Conservation (phyloP, 2,888 invertebrate genomes). For the Drosophila kanekoi region DNA sequence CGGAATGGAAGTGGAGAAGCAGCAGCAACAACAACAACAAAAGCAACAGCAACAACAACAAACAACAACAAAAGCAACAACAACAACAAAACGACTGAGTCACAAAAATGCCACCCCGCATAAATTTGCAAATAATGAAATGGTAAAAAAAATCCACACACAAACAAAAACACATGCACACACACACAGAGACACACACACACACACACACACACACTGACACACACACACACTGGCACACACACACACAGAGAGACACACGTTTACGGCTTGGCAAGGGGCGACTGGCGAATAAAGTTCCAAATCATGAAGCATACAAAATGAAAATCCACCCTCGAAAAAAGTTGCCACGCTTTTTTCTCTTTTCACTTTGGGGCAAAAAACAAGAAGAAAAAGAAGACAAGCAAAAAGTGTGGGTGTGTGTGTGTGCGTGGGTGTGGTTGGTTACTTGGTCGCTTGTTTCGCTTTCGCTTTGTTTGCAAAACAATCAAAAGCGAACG, state of each 20-base stretch:
- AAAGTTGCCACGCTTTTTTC: conserved; percentile 71
- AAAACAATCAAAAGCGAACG: conserved; percentile 75
- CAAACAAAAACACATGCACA: conserved; percentile 31
- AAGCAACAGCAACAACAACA: conserved; percentile 17
- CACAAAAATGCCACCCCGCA: conserved; percentile 74
- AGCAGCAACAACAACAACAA: conserved; percentile 26
- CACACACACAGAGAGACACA: conserved; percentile 1
- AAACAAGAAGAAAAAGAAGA: conserved; percentile 54
- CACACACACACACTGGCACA: conserved; percentile 2
- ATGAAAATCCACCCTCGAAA: conserved; percentile 80
- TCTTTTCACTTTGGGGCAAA: conserved; percentile 59
- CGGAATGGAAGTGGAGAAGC: conserved; percentile 38
- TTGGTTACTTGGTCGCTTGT: conserved; percentile 39
- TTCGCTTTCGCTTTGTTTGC: conserved; percentile 77
- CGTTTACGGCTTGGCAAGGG: conserved; percentile 29
- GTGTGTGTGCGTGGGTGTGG: conserved; percentile 35
- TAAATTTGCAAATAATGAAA: conserved; percentile 81
- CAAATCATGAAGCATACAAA: conserved; percentile 81
- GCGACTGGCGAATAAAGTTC: conserved; percentile 73
- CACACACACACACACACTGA: conserved; percentile 4
- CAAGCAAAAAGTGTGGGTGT: conserved; percentile 66
- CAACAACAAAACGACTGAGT: conserved; percentile 53
- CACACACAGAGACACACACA: conserved; percentile 13
- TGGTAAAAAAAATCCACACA: conserved; percentile 64
- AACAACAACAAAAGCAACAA: conserved; percentile 1